These are phyloP conservation scores for Streblospio benedicti DNA, from an alignment of 1,140 invertebrate genomes.

Conservation along the genomic window DNA sequence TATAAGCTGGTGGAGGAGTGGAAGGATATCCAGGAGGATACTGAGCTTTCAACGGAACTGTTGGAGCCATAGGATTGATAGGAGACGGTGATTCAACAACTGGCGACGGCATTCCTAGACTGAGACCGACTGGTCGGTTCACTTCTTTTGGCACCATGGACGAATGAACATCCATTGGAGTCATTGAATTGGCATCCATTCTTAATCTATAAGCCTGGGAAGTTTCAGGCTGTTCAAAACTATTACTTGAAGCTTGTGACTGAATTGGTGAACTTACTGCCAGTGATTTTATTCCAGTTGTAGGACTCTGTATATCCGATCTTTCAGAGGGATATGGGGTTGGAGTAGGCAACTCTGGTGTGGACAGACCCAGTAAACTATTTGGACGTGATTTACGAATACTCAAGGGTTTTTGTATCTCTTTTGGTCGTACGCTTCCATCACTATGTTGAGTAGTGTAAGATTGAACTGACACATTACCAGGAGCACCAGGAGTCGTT, in stretches of 20 bases:
- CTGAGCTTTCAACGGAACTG: no score
- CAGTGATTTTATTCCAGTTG: not conserved
- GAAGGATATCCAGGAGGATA: no score
- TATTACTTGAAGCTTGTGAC: not conserved
- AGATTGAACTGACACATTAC: not conserved
- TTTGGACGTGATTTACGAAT: constrained; percentile 21
- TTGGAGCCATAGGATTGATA: no score
- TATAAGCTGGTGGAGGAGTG: no score
- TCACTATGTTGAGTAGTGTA: not conserved
- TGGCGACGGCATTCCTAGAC: no score
- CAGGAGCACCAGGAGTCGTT: not conserved
- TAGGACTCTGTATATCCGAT: not conserved
- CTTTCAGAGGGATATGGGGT: not conserved
- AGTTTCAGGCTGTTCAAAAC: constrained; percentile 17
- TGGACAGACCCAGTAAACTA: constrained; percentile 32
- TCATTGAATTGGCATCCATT: not conserved
- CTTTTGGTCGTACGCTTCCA: constrained; percentile 14
- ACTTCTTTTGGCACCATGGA: no score
- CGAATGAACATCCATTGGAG: not conserved
- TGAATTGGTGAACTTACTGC: not conserved
- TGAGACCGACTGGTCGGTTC: no score
- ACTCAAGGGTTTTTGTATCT: not conserved
- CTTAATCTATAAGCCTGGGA: constrained; percentile 26
- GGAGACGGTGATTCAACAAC: no score
- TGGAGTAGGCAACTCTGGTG: constrained; percentile 7